Percentiles rank a stretch among this genome's conserved stretches.
Evolutionary conservation across 1,140 invertebrate genomes (phyloP).

Genomic region (Leptinotarsa lineolata): DNA sequence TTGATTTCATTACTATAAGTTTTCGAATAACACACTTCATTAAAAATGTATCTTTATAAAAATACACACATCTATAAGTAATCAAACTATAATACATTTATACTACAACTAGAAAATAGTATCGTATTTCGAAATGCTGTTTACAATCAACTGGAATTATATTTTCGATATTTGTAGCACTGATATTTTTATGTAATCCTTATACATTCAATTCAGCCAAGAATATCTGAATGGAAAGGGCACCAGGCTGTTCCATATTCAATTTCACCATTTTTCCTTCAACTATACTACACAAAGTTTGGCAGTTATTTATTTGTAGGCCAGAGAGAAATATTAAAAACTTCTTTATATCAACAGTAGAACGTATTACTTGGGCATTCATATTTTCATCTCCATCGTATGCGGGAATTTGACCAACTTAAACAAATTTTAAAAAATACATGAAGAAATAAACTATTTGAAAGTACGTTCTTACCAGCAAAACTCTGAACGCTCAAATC

Average conservation of each 20-base stretch:
- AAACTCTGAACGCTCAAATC: slow-evolving; percentile 64
- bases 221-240: slow-evolving; percentile 51
- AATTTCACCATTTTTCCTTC: slow-evolving; percentile 55
- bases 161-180: too few relatives aligned
- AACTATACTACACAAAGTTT: slow-evolving; percentile 53
- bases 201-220: slow-evolving; percentile 44
- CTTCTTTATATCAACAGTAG: slow-evolving; percentile 54
- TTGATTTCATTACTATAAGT: too few relatives aligned
- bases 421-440: slow-evolving; percentile 13
- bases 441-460: too few relatives aligned
- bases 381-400: slow-evolving; percentile 32
- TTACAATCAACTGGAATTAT: too few relatives aligned
- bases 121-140: too few relatives aligned
- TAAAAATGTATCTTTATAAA: too few relatives aligned
- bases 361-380: slow-evolving; percentile 34
- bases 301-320: slow-evolving; percentile 53
- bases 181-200: not conserved
- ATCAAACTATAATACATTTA: too few relatives aligned
- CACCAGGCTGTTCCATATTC: slow-evolving; percentile 50
- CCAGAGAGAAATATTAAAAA: slow-evolving; percentile 53
- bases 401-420: slow-evolving; percentile 35
- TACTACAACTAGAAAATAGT: too few relatives aligned
- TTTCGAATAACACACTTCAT: too few relatives aligned
- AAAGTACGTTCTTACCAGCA: slow-evolving; percentile 55
- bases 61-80: too few relatives aligned